These are phyloP conservation scores for Glossophaga mutica DNA, from an alignment of 2,797 vertebrate genomes.

Conservation along the genomic window DNA sequence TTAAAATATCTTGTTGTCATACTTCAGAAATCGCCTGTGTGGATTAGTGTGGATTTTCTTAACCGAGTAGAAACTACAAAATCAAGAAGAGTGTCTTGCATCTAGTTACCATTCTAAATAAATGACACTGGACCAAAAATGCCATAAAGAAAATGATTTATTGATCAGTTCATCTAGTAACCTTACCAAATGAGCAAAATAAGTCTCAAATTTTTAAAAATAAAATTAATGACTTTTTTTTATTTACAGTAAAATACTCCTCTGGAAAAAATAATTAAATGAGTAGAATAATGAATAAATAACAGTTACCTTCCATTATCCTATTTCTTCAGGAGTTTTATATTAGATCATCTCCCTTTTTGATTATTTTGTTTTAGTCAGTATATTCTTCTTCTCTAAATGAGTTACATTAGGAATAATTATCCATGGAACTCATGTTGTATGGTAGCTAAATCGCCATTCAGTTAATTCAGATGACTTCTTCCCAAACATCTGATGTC, in stretches of 20 bases:
- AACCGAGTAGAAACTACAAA: background rate
- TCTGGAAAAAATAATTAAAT: background rate
- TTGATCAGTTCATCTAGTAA: background rate
- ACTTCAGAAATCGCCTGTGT: background rate
- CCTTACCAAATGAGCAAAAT: background rate
- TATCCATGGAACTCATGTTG: background rate
- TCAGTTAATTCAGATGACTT: conserved; percentile 25
- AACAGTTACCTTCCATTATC: background rate
- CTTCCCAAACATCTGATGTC: conserved; percentile 25
- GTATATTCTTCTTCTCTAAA: background rate
- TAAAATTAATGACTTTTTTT: background rate
- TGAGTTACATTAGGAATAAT: conserved; percentile 34
- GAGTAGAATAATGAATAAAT: background rate
- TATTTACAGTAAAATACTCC: background rate
- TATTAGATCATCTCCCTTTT: background rate
- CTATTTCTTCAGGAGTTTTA: background rate
- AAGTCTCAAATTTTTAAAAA: background rate
- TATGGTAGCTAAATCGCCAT: background rate
- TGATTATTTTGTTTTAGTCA: conserved; percentile 9
- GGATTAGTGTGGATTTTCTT: background rate
- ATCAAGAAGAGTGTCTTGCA: background rate
- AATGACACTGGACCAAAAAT: background rate
- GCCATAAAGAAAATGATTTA: background rate
- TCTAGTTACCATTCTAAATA: background rate
- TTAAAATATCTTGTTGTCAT: background rate